A percentile compares a stretch with the other conserved stretches of the same genome.
These are phyloP conservation scores for Panagrolaimus sp. DNA, from an alignment of 1,140 invertebrate species.

Conservation along the genomic window DNA sequence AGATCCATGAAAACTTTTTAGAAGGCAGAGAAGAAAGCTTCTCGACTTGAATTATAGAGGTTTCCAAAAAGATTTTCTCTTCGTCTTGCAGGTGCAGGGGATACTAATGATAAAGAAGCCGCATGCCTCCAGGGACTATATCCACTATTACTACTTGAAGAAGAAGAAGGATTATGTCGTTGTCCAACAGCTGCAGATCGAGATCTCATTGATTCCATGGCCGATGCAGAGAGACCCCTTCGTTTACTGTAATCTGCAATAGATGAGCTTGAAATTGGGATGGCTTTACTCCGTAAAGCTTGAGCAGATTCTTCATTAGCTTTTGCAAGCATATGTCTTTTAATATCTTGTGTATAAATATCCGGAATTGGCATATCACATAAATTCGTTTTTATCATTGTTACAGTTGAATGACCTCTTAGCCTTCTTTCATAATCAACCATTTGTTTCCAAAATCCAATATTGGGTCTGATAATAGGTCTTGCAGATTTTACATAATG, in stretches of 20 bases:
- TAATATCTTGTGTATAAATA: slow-evolving; percentile 64
- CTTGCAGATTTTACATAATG: slow-evolving; percentile 67
- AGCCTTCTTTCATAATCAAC: slow-evolving; percentile 70
- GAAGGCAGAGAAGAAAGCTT: slow-evolving; percentile 38
- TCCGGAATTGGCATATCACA: slow-evolving; percentile 69
- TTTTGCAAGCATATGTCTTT: slow-evolving; percentile 30
- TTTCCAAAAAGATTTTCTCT: slow-evolving; percentile 38
- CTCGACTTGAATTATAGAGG: slow-evolving; percentile 37
- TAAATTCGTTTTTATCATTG: slow-evolving; percentile 69
- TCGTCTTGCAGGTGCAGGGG: slow-evolving; percentile 40
- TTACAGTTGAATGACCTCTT: slow-evolving; percentile 64
- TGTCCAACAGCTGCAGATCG: slow-evolving; percentile 11
- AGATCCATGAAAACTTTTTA: slow-evolving; percentile 1
- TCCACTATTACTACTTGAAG: neutral
- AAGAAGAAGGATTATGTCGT: neutral
- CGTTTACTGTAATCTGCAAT: slow-evolving; percentile 40
- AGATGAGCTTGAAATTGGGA: slow-evolving; percentile 17
- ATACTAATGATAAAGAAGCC: slow-evolving; percentile 30
- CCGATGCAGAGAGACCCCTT: slow-evolving; percentile 22
- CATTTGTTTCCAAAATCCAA: slow-evolving; percentile 80
- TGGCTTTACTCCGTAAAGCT: neutral
- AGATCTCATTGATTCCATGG: slow-evolving; percentile 13
- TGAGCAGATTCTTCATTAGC: slow-evolving; percentile 18
- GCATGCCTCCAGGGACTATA: slow-evolving; percentile 32
- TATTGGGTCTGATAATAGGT: slow-evolving; percentile 77